Evolutionary conservation across 1,140 invertebrate species (phyloP).

Genomic region (Rhizoglyphus robini): DNA sequence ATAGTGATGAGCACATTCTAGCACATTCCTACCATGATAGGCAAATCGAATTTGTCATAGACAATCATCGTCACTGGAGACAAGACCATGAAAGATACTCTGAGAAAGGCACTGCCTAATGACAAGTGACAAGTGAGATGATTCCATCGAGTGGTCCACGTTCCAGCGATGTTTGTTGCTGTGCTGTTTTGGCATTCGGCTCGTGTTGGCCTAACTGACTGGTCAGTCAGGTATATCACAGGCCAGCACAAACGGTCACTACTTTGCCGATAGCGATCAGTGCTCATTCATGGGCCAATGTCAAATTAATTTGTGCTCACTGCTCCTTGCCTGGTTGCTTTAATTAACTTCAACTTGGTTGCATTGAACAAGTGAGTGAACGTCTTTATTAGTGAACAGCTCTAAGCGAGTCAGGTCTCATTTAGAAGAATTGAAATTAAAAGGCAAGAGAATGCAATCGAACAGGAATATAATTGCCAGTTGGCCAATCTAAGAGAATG

Average conservation of each 20-base stretch:
- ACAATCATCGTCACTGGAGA: no score
- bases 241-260: not conserved
- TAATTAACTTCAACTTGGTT: not conserved
- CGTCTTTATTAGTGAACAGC: no score
- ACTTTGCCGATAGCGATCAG: not conserved
- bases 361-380: no score
- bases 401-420: no score
- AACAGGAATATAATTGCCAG: no score
- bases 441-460: no score
- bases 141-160: not conserved
- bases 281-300: not conserved
- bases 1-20: no score
- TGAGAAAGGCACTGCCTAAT: not conserved
- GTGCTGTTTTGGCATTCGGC: not conserved
- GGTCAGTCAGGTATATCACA: not conserved
- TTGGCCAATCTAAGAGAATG: no score
- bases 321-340: not conserved
- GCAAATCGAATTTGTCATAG: no score
- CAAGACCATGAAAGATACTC: no score
- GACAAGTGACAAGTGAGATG: constrained; percentile 14
- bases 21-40: no score
- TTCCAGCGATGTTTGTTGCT: not conserved
- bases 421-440: no score
- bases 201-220: not conserved
- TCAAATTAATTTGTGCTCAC: constrained; percentile 1